Conservation (phyloP, 2,797 vertebrate species). For the Sebastes reedi region DNA sequence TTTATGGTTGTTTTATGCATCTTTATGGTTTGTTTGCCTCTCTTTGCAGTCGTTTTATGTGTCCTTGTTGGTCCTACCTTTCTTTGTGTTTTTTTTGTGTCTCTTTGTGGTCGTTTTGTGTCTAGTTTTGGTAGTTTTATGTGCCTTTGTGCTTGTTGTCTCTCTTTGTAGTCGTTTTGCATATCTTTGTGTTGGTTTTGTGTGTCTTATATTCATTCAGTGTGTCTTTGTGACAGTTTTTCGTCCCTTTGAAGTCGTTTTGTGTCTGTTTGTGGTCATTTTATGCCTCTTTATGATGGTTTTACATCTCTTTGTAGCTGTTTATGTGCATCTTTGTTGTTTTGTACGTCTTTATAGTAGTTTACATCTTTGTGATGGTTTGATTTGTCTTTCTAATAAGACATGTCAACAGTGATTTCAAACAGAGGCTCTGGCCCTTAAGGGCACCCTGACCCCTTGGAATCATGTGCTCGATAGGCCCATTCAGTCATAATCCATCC, state of each 20-base stretch:
- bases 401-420: not conserved
- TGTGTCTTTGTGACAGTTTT: not conserved
- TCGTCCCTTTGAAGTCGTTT: fast-evolving
- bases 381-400: not conserved
- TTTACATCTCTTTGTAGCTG: not conserved
- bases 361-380: not conserved
- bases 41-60: too few species aligned
- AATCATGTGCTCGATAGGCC: too few species aligned
- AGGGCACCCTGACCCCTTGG: not conserved
- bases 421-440: not conserved
- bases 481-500: not conserved
- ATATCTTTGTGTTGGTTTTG: not conserved
- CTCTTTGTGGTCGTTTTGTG: too few species aligned
- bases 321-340: not conserved
- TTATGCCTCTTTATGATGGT: not conserved
- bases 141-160: not conserved
- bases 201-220: too few species aligned
- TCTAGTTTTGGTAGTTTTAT: too few species aligned
- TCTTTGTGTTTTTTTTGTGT: too few species aligned
- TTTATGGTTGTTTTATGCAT: too few species aligned
- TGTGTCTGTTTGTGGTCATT: too few species aligned
- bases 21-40: too few species aligned
- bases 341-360: not conserved
- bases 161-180: not conserved
- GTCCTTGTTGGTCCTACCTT: too few species aligned